Evolutionary conservation across 1,140 invertebrate species (phyloP).

Genomic region (Zaprionus africanus): DNA sequence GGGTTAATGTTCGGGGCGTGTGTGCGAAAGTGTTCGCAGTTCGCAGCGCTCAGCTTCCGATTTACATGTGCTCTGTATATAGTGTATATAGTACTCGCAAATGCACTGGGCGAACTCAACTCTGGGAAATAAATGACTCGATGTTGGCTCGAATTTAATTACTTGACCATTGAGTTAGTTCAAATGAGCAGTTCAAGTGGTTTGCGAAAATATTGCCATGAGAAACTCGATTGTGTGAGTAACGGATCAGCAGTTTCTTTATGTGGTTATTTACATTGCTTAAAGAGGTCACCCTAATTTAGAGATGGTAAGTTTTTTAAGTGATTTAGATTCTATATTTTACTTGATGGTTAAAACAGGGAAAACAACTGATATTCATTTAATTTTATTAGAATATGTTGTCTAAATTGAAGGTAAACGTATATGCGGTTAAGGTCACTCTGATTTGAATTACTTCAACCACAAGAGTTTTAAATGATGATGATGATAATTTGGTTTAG

Average conservation of each 20-base stretch:
- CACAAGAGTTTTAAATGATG: too few relatives aligned
- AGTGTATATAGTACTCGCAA: slow-evolving; percentile 3
- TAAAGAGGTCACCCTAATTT: background rate
- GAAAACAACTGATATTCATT: too few relatives aligned
- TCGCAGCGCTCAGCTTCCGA: slow-evolving; percentile 12
- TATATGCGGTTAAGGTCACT: too few relatives aligned
- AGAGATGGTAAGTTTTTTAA: background rate
- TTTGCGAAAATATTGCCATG: background rate
- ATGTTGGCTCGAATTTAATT: background rate
- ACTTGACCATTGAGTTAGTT: slow-evolving; percentile 2
- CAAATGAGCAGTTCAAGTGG: background rate
- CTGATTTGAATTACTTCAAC: too few relatives aligned
- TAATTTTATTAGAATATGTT: too few relatives aligned
- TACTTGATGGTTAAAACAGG: background rate
- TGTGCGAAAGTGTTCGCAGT: slow-evolving; percentile 6
- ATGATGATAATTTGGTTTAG: too few relatives aligned
- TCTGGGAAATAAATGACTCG: background rate
- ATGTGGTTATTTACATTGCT: background rate
- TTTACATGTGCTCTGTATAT: slow-evolving; percentile 7
- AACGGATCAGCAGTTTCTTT: background rate
- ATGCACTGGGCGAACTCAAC: background rate
- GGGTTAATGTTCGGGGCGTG: slow-evolving; percentile 72
- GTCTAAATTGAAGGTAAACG: too few relatives aligned
- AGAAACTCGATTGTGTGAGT: background rate
- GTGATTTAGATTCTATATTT: too few relatives aligned